Percentiles rank a stretch among this genome's conserved stretches.
Conservation (phyloP, 2,888 invertebrate genomes). For the Lysandra bellargus region DNA sequence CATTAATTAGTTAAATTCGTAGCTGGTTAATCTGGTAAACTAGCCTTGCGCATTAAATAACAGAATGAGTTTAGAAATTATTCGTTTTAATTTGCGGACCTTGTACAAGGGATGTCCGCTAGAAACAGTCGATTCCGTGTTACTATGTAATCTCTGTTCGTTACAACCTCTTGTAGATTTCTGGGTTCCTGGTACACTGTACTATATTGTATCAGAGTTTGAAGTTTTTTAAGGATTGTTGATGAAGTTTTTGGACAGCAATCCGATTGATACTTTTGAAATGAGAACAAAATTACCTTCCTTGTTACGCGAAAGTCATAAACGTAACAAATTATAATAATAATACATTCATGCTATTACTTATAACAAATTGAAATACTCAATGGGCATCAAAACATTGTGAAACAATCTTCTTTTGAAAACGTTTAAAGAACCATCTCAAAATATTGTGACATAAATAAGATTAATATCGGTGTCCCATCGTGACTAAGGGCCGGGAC, state of each 20-base stretch:
- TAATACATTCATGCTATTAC: too few relatives aligned
- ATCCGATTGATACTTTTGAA: too few relatives aligned
- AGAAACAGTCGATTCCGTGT: not conserved
- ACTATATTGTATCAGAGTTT: too few relatives aligned
- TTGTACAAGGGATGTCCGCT: constrained; percentile 25
- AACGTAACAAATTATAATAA: too few relatives aligned
- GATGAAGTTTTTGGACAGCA: too few relatives aligned
- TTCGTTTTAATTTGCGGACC: constrained; percentile 1
- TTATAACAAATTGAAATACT: not conserved
- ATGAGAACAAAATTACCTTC: too few relatives aligned
- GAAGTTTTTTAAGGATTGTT: too few relatives aligned
- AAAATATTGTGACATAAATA: not conserved
- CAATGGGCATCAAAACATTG: not conserved
- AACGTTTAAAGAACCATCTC: not conserved
- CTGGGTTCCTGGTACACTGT: not conserved
- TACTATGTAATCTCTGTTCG: constrained; percentile 5
- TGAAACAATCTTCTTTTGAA: not conserved
- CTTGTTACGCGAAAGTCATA: too few relatives aligned
- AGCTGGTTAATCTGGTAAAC: not conserved
- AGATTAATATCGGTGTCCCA: not conserved
- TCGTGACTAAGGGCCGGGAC: not conserved
- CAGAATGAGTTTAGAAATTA: constrained; percentile 27
- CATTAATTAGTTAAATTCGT: not conserved
- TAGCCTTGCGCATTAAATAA: constrained; percentile 17
- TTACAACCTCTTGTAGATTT: not conserved